Base-by-base conservation (phyloP, 2,113 vertebrate species). In the Rhinichthys klamathensis region DNA sequence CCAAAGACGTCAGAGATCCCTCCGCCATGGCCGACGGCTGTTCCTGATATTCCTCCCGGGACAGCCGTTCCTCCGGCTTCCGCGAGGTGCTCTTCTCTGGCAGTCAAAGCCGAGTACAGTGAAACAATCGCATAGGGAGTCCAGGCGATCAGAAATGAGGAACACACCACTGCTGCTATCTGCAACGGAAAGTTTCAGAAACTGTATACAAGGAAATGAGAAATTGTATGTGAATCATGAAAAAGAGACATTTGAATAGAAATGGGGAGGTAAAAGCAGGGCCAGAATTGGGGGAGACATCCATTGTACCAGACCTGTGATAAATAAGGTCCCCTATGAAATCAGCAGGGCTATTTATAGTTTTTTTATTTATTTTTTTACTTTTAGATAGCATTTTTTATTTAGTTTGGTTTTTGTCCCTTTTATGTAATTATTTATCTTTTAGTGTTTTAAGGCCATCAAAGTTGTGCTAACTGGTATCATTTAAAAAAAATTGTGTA, bases 91-190 rank as follows among this genome's bases (percentile, higher is more conserved):
- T 90, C 89, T 2, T 90, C 85, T 58, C 70, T 88, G 56, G 78
- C 74, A 38, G 87, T 69, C 46, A 92, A 73, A 23, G 88, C 90
- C 2, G 91, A 91, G 63, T 92, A 89, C 54, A 93, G 86, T 11
- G 92, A 93, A 84, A 92, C 88, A 0, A 87, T 44, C 9, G 90
- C 90, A 3, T 92, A 93, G n/a, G 92, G 92, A n/a, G 82, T 83
- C 92, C 92, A 93, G 88, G 92, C 85, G 27, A 92, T 27, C 27
- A 93, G 74, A 88, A 93, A 92, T 44, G 78, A 84, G 84, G 16
- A n/a, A 49, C 89, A 93, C n/a, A 92, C 89, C 70, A 92, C 90
- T 41, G 89, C 90, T 35, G 92, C 90, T n/a, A 92, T 90, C 91
- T 93, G 78, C 38, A 51, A 32, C 1, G 27, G 27, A 78, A 7